phyloP scores from a whole-genome alignment of 2,888 invertebrate genomes.

The Galerucella pusilla region DNA sequence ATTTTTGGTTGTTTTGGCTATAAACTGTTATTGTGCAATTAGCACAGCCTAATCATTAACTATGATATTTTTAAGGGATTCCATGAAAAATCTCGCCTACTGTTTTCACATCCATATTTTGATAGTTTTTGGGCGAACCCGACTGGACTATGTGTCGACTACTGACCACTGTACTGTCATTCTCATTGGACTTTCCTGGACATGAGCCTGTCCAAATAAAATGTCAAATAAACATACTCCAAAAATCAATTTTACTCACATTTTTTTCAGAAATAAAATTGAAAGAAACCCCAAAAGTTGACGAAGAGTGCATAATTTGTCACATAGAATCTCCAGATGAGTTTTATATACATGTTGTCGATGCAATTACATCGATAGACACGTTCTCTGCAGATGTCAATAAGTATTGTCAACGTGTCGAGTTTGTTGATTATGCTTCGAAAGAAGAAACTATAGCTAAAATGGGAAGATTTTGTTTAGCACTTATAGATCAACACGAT shows the following conservation, averaged over 20 bases:
- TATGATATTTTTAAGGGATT: too few species aligned
- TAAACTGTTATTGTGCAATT: too few species aligned
- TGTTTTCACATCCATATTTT: too few species aligned
- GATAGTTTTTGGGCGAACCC: too few species aligned
- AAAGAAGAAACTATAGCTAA: slow-evolving; percentile 46
- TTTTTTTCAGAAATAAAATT: slow-evolving; percentile 13
- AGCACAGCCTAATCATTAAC: too few species aligned
- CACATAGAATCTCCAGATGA: slow-evolving; percentile 52
- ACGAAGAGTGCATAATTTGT: slow-evolving; percentile 46
- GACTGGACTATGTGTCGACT: too few species aligned
- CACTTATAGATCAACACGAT: slow-evolving; percentile 41
- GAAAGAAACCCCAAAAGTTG: slow-evolving; percentile 36
- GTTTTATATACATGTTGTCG: slow-evolving; percentile 53
- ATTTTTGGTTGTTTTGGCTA: too few species aligned
- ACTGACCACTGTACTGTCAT: too few species aligned
- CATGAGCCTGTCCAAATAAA: background rate
- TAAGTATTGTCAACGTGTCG: slow-evolving; percentile 34
- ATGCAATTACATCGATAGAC: slow-evolving; percentile 40
- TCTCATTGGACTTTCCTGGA: too few species aligned
- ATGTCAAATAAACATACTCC: background rate
- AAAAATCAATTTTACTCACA: background rate
- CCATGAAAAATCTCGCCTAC: too few species aligned
- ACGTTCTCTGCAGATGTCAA: slow-evolving; percentile 42
- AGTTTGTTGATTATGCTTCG: slow-evolving; percentile 34
- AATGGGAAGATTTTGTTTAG: slow-evolving; percentile 50